Evolutionary conservation across 2,113 vertebrate species (phyloP).

Genomic region (Riparia riparia): DNA sequence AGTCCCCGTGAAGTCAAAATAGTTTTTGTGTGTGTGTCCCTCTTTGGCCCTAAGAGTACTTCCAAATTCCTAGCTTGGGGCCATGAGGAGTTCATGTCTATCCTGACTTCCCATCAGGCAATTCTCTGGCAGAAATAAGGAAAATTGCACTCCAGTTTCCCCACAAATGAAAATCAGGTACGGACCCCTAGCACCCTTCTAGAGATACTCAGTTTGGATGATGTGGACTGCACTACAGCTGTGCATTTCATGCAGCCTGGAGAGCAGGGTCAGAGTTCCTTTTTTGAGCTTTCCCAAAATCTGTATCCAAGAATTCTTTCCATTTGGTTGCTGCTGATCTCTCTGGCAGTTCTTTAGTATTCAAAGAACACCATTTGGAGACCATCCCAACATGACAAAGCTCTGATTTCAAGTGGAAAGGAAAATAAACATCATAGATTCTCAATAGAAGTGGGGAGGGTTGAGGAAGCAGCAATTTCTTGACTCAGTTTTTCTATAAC

Average conservation of each 20-base stretch:
- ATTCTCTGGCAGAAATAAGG: not conserved
- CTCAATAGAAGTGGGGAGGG: not conserved
- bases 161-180: not conserved
- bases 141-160: not conserved
- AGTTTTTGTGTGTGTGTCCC: not conserved
- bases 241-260: not conserved
- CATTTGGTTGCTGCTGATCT: not conserved
- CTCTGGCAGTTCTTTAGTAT: not conserved
- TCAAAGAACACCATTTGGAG: not conserved
- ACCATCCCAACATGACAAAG: fast-evolving
- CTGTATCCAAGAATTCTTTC: not conserved
- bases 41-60: not conserved
- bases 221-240: not conserved
- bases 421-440: not conserved
- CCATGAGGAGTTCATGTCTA: not conserved
- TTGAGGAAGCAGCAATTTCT: not conserved
- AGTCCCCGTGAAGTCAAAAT: not conserved
- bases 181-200: not conserved
- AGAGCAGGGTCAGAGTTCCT: not conserved
- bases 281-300: not conserved
- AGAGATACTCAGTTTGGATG: not conserved
- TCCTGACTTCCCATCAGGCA: not conserved
- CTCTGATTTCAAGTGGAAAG: not conserved
- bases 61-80: not conserved
- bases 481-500: not conserved